Evolutionary conservation across 2,888 invertebrate genomes (phyloP).

Genomic region (Agriopis leucophaearia): DNA sequence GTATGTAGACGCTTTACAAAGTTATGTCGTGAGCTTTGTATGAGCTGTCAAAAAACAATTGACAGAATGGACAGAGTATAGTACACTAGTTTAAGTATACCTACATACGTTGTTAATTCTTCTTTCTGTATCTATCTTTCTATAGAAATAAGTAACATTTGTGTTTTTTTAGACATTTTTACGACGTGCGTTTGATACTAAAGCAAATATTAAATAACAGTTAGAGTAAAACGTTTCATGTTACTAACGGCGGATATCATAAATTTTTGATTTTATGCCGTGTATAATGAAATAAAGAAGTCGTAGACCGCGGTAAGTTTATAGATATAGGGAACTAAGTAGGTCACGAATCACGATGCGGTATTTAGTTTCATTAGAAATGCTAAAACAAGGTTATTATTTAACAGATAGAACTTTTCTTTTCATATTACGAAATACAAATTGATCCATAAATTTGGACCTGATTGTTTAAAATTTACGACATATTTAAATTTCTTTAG

Average conservation of each 20-base stretch:
- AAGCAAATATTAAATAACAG: slow-evolving; percentile 27
- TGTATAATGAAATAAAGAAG: slow-evolving; percentile 31
- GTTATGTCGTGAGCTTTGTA: too few relatives aligned
- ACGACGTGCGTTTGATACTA: slow-evolving; percentile 13
- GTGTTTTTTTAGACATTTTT: slow-evolving; percentile 8
- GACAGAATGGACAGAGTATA: too few relatives aligned
- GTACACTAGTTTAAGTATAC: too few relatives aligned
- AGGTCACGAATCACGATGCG: not conserved
- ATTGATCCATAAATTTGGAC: not conserved
- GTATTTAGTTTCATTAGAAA: not conserved
- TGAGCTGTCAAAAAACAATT: too few relatives aligned
- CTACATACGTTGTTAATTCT: too few relatives aligned
- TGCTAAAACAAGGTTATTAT: too few relatives aligned
- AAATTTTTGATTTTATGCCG: slow-evolving; percentile 29
- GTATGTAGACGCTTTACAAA: too few relatives aligned
- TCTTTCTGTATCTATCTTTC: not conserved
- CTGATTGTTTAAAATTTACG: not conserved
- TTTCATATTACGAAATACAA: not conserved
- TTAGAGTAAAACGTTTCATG: slow-evolving; percentile 23
- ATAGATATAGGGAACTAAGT: slow-evolving; percentile 7
- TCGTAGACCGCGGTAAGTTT: slow-evolving; percentile 9
- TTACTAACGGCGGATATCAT: slow-evolving; percentile 26
- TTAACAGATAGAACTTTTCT: not conserved
- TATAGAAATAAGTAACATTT: not conserved
- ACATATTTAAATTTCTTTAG: slow-evolving; percentile 4